These are phyloP conservation scores for Ptychodera flava DNA, from an alignment of 35 echinoderm and acorn worm genomes.

Conservation along the genomic window DNA sequence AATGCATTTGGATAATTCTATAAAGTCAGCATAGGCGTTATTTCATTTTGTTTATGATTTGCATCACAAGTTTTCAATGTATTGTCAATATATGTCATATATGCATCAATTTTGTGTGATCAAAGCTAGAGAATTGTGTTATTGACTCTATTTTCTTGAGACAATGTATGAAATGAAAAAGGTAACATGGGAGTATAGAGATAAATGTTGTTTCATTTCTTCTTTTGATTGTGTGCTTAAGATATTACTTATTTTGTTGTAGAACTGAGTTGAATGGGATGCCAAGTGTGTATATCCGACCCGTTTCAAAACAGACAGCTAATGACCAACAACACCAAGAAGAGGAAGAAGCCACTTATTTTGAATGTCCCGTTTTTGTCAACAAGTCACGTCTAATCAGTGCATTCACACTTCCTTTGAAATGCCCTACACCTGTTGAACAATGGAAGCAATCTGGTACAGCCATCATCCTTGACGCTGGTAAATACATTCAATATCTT, in stretches of 20 bases:
- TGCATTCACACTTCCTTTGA: conserved; percentile 61
- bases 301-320: background rate
- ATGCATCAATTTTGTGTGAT: too few species aligned
- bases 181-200: too few species aligned
- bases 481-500: conserved; percentile 27
- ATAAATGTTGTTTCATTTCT: too few species aligned
- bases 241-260: background rate
- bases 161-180: too few species aligned
- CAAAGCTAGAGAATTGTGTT: too few species aligned
- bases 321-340: background rate
- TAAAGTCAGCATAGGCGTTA: too few species aligned
- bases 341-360: conserved; percentile 17
- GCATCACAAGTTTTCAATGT: too few species aligned
- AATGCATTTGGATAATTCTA: too few species aligned
- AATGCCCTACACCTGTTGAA: conserved; percentile 47
- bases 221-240: background rate
- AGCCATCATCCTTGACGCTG: conserved; percentile 73
- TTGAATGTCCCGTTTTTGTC: conserved; percentile 77
- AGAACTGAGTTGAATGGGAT: conserved; percentile 34
- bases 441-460: conserved; percentile 66
- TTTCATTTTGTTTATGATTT: too few species aligned
- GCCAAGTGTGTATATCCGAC: conserved; percentile 70
- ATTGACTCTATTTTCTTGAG: too few species aligned
- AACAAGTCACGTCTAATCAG: conserved; percentile 69
- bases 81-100: too few species aligned